These are phyloP conservation scores for Crenuchus spilurus DNA, from an alignment of 2,797 vertebrate genomes.

Conservation along the genomic window DNA sequence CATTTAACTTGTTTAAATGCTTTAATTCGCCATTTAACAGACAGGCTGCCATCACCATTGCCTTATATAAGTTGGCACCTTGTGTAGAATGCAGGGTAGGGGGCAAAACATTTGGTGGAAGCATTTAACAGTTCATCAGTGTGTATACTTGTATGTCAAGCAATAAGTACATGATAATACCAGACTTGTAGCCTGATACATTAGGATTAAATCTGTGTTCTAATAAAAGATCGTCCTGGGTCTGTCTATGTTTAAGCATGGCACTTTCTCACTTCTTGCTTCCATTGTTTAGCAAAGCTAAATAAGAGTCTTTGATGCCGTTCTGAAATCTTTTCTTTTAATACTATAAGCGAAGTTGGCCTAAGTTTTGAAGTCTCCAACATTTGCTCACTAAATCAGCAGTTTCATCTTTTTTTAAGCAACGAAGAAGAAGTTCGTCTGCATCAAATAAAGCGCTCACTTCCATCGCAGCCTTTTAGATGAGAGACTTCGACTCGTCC, in stretches of 20 bases:
- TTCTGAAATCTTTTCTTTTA: conserved; percentile 44
- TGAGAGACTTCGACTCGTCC: conserved; percentile 51
- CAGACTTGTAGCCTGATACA: too few relatives aligned
- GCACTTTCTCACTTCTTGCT: not conserved
- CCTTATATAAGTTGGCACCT: too few relatives aligned
- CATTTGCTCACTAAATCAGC: conserved; percentile 18
- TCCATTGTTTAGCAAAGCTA: not conserved
- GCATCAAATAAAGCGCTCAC: conserved; percentile 29
- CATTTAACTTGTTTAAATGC: too few relatives aligned
- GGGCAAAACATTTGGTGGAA: too few relatives aligned
- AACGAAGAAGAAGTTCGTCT: not conserved
- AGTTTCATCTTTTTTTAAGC: conserved; percentile 38
- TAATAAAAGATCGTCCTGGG: not conserved
- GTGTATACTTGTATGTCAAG: too few relatives aligned
- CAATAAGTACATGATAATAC: too few relatives aligned
- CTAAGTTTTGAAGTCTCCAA: conserved; percentile 14
- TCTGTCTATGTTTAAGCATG: not conserved
- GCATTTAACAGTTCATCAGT: too few relatives aligned
- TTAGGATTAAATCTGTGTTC: not conserved
- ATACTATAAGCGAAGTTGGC: conserved; percentile 22
- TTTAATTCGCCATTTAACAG: too few relatives aligned
- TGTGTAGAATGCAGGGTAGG: too few relatives aligned
- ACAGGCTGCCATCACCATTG: too few relatives aligned
- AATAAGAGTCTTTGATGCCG: not conserved
- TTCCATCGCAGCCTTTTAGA: not conserved